phyloP scores from a whole-genome alignment of 2,888 invertebrate species.

The Phania funesta region DNA sequence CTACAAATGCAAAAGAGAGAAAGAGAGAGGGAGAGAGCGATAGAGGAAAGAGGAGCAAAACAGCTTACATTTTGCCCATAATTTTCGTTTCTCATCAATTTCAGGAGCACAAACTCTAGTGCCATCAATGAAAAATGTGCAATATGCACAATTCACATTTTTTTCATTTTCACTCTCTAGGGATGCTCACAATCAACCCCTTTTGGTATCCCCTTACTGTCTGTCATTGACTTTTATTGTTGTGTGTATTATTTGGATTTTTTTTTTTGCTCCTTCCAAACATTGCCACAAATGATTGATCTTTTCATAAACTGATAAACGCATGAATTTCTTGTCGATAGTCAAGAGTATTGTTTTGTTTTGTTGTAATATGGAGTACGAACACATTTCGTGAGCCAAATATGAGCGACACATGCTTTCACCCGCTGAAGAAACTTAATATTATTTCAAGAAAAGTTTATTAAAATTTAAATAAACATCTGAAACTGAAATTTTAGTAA shows the following conservation, averaged over 20 bases:
- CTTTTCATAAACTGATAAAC: constrained; percentile 50
- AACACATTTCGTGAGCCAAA: constrained; percentile 12
- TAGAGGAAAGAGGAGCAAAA: background rate
- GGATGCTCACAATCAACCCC: constrained; percentile 48
- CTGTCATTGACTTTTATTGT: constrained; percentile 52
- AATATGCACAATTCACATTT: constrained; percentile 39
- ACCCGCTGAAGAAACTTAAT: constrained; percentile 30
- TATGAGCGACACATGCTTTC: constrained; percentile 57
- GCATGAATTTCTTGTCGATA: constrained; percentile 33
- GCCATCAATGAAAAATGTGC: constrained; percentile 40
- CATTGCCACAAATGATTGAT: constrained; percentile 52
- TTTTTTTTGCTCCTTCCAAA: constrained; percentile 4
- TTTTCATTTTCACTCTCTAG: constrained; percentile 19
- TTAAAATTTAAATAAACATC: constrained; percentile 57
- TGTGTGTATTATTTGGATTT: background rate
- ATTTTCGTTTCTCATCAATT: constrained; percentile 13
- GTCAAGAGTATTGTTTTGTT: constrained; percentile 53
- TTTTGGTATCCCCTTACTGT: constrained; percentile 28
- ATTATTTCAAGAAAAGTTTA: constrained; percentile 22
- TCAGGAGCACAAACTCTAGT: background rate
- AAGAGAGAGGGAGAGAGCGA: background rate
- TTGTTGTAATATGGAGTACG: background rate
- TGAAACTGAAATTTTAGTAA: constrained; percentile 45
- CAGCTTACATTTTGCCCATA: constrained; percentile 24
- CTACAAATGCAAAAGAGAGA: constrained; percentile 36